phyloP scores from a whole-genome alignment of 1,140 invertebrate genomes.

The Diploscapter pachys region DNA sequence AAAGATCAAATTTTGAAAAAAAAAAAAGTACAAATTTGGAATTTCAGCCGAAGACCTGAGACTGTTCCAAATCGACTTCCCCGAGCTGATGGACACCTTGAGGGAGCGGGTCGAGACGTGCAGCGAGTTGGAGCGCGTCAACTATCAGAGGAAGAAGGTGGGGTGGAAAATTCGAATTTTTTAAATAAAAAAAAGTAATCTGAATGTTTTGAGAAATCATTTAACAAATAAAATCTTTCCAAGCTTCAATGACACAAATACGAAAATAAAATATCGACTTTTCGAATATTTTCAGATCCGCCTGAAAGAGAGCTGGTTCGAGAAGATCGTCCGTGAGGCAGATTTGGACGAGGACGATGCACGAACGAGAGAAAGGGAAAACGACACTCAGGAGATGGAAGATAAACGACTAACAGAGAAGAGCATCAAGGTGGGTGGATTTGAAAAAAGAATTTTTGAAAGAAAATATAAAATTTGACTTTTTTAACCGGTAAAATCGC shows the following conservation, averaged over 20 bases:
- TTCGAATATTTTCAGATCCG: conserved; percentile 32
- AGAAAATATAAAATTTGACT: no score
- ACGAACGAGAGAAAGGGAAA: conserved; percentile 69
- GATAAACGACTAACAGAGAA: neutral
- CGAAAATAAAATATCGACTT: no score
- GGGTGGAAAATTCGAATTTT: conserved; percentile 3
- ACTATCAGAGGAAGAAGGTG: conserved; percentile 69
- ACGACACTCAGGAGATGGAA: conserved; percentile 5
- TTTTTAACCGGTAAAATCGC: no score
- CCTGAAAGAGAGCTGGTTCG: conserved; percentile 71
- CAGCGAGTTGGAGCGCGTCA: conserved; percentile 73
- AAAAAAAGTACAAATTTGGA: conserved; percentile 8
- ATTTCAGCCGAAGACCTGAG: conserved; percentile 75
- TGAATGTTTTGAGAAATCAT: neutral
- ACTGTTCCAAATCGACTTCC: conserved; percentile 72
- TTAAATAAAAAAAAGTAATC: neutral
- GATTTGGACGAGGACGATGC: conserved; percentile 72
- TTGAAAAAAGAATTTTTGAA: neutral
- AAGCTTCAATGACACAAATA: no score
- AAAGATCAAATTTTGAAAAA: conserved; percentile 7
- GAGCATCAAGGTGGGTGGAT: neutral
- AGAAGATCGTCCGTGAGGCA: conserved; percentile 77
- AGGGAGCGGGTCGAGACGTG: conserved; percentile 75
- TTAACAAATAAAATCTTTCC: no score
- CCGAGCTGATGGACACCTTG: conserved; percentile 64